A percentile compares a stretch with the other conserved stretches of the same genome.
Conservation (phyloP, 2,797 vertebrate species). For the Sarcoramphus papa region DNA sequence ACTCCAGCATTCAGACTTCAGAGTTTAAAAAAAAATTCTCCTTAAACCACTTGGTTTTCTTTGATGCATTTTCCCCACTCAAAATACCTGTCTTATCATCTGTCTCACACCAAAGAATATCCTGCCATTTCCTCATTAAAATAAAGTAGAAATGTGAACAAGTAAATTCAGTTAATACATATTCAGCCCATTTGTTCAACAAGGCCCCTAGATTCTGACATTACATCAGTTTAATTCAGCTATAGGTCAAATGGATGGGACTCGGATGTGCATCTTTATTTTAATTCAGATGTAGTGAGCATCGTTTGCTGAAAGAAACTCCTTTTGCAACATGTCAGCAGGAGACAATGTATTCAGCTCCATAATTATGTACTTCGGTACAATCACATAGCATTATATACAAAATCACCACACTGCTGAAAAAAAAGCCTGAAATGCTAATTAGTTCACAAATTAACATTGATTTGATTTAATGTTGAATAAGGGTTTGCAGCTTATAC, state of each 20-base stretch:
- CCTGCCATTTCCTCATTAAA: constrained; percentile 22
- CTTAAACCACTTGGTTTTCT: not conserved
- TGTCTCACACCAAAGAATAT: not conserved
- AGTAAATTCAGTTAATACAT: not conserved
- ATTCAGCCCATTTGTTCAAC: not conserved
- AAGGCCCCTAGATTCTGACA: not conserved
- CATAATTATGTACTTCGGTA: constrained; percentile 71
- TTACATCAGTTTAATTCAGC: not conserved
- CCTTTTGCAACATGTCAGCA: constrained; percentile 66
- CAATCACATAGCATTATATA: constrained; percentile 75
- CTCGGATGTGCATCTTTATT: not conserved
- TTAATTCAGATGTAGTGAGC: constrained; percentile 20
- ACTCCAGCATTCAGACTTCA: not conserved
- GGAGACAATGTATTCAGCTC: constrained; percentile 76
- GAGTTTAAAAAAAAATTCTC: not conserved
- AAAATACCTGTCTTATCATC: not conserved
- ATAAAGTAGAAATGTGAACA: not conserved
- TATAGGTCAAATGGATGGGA: not conserved
- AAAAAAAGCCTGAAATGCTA: constrained; percentile 75
- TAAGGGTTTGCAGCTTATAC: constrained; percentile 76
- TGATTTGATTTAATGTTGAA: constrained; percentile 82
- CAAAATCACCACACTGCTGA: constrained; percentile 69
- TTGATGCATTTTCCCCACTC: not conserved
- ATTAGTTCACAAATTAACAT: constrained; percentile 81
- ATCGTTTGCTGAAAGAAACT: constrained; percentile 43